Conservation (phyloP, 2,113 vertebrate species). For the Xiphophorus maculatus region DNA sequence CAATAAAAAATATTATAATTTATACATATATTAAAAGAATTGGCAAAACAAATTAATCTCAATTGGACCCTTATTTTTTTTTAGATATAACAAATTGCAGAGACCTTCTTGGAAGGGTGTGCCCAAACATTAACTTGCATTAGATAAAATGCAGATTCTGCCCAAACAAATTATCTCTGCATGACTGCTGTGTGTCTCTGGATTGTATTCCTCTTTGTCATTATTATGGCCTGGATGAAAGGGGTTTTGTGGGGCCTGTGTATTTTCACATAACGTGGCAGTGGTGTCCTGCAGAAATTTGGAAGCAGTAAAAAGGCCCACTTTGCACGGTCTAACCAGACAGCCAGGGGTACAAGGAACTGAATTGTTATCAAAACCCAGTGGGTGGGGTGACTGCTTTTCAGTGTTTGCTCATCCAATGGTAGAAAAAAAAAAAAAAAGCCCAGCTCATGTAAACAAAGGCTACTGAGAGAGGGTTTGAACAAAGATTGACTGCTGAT, state of each 20-base stretch:
- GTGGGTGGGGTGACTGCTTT: slow-evolving; percentile 31
- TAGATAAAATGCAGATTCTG: slow-evolving; percentile 13
- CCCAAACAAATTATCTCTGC: slow-evolving; percentile 1
- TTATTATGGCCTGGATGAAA: neutral
- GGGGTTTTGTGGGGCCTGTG: slow-evolving; percentile 4
- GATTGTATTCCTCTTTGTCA: neutral
- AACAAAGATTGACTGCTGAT: slow-evolving; percentile 26
- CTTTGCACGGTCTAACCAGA: slow-evolving; percentile 19
- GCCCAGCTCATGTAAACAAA: slow-evolving; percentile 54
- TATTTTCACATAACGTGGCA: neutral
- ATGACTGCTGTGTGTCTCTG: neutral
- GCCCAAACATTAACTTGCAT: slow-evolving; percentile 46
- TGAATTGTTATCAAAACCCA: slow-evolving; percentile 31
- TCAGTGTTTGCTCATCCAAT: slow-evolving; percentile 33
- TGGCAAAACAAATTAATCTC: neutral
- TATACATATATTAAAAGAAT: neutral
- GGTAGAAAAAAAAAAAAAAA: slow-evolving; percentile 13
- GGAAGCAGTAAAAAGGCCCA: slow-evolving; percentile 18
- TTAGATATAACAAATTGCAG: slow-evolving; percentile 3
- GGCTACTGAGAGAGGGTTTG: slow-evolving; percentile 13
- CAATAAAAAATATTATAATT: too few species aligned
- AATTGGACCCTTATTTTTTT: slow-evolving; percentile 27
- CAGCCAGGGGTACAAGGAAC: slow-evolving; percentile 18
- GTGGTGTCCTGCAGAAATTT: slow-evolving; percentile 3
- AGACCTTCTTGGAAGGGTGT: slow-evolving; percentile 56